phyloP scores from a whole-genome alignment of 1,140 invertebrate genomes.

The Drosophila nannoptera region DNA sequence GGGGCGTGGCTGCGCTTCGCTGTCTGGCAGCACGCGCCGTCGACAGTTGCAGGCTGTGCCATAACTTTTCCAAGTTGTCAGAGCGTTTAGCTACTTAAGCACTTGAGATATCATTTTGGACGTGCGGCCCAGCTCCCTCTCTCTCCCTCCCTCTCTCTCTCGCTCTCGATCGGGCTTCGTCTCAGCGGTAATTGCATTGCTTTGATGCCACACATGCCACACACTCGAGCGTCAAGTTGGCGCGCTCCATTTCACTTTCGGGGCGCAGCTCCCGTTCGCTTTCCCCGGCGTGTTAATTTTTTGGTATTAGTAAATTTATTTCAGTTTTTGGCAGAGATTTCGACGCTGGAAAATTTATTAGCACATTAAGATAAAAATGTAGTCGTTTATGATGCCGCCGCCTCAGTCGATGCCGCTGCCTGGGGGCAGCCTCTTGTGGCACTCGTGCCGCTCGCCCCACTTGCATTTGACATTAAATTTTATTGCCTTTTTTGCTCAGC shows the following conservation, averaged over 20 bases:
- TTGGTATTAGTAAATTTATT: constrained; percentile 76
- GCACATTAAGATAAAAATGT: constrained; percentile 77
- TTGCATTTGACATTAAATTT: constrained; percentile 66
- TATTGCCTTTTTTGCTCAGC: constrained; percentile 69
- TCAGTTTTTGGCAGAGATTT: constrained; percentile 74
- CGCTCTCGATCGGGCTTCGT: neutral
- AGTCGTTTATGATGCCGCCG: constrained; percentile 58
- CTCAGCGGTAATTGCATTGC: constrained; percentile 68
- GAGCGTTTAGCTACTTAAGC: constrained; percentile 73
- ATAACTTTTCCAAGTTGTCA: constrained; percentile 69
- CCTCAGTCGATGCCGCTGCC: neutral
- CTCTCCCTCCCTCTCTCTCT: neutral
- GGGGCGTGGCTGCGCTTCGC: constrained; percentile 31
- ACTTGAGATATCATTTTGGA: constrained; percentile 65
- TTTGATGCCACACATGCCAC: constrained; percentile 72
- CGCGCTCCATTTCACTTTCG: constrained; percentile 65
- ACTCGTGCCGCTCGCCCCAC: constrained; percentile 31
- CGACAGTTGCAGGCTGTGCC: constrained; percentile 61
- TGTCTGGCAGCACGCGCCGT: constrained; percentile 59
- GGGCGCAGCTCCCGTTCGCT: constrained; percentile 10
- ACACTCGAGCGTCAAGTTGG: constrained; percentile 62
- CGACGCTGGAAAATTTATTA: constrained; percentile 72
- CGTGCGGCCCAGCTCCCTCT: constrained; percentile 1
- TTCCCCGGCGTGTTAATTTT: constrained; percentile 57
- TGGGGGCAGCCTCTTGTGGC: constrained; percentile 15